Evolutionary conservation across 2,113 vertebrate genomes (phyloP).

Genomic region (Carollia perspicillata): DNA sequence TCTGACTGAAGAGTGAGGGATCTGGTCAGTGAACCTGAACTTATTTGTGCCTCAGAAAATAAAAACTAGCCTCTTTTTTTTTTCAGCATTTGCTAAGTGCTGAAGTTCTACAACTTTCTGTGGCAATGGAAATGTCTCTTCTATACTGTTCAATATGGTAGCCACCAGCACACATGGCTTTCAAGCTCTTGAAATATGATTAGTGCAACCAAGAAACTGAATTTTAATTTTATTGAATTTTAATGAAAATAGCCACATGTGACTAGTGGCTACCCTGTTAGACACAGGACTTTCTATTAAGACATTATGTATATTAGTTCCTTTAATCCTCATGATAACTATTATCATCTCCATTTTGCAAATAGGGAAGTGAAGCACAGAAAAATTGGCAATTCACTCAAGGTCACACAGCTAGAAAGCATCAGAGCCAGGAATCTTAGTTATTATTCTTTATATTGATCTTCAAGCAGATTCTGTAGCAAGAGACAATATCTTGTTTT

Average conservation of each 20-base stretch:
- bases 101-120: not conserved
- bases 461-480: not conserved
- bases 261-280: not conserved
- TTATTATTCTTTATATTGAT: not conserved
- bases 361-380: not conserved
- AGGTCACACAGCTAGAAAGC: not conserved
- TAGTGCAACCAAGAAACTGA: not conserved
- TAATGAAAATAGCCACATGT: not conserved
- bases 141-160: not conserved
- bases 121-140: not conserved
- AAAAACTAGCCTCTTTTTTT: not conserved
- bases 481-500: not conserved
- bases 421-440: not conserved
- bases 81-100: not conserved
- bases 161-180: not conserved
- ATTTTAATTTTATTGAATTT: not conserved
- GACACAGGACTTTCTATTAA: not conserved
- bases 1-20: not conserved
- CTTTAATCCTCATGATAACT: not conserved
- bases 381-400: not conserved
- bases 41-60: not conserved
- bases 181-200: not conserved
- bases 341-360: too few species aligned
- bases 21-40: not conserved
- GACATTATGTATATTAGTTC: not conserved